A percentile compares a stretch with the other conserved stretches of the same genome.
phyloP scores from a whole-genome alignment of 2,797 vertebrate genomes.

The Lagodon rhomboides region DNA sequence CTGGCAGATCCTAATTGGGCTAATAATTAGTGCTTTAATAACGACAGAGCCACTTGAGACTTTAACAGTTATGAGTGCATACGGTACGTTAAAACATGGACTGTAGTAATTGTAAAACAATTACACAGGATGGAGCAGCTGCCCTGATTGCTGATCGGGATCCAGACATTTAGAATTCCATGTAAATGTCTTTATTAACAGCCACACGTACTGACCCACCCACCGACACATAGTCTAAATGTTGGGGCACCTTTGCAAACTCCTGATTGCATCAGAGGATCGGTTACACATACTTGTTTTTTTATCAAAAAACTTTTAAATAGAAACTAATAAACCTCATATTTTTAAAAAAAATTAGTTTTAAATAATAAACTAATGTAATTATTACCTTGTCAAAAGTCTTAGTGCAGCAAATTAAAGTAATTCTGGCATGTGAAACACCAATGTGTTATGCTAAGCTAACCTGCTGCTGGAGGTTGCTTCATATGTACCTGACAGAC shows the following conservation, averaged over 20 bases:
- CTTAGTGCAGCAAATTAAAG: neutral
- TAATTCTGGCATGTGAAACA: neutral
- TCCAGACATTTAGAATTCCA: neutral
- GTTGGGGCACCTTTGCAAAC: neutral
- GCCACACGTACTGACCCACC: no score
- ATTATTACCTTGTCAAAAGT: neutral
- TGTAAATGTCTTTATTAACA: neutral
- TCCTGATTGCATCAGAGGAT: neutral
- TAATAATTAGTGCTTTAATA: neutral
- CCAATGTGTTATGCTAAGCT: neutral
- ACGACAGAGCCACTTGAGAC: neutral
- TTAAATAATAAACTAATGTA: no score
- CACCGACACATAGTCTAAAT: neutral
- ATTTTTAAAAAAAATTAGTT: neutral
- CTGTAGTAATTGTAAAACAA: conserved; percentile 2
- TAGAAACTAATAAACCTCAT: neutral
- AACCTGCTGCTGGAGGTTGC: neutral
- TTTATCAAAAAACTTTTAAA: neutral
- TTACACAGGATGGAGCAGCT: neutral
- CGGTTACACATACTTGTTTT: neutral
- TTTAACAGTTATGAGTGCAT: neutral
- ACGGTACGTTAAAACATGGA: neutral
- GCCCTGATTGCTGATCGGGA: neutral
- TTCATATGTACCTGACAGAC: neutral
- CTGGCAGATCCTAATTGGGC: neutral